These are phyloP conservation scores for Leucania comma DNA, from an alignment of 2,888 invertebrate species.

Conservation along the genomic window DNA sequence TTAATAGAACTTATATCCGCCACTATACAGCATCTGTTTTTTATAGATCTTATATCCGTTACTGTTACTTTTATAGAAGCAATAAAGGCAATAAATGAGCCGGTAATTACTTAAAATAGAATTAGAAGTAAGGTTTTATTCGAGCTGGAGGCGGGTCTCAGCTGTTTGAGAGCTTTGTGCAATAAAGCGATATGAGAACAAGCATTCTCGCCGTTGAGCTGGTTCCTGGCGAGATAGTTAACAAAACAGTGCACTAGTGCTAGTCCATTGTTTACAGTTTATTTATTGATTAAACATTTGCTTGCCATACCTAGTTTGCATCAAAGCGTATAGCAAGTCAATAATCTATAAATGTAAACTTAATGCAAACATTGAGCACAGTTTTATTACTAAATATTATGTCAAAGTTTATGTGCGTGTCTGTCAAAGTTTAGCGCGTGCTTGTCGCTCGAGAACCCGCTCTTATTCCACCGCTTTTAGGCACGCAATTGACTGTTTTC, in stretches of 20 bases:
- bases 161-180: constrained; percentile 71
- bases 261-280: constrained; percentile 5
- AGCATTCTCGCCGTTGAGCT: constrained; percentile 48
- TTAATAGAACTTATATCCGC: constrained; percentile 1
- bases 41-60: background rate
- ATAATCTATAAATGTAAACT: no score
- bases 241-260: constrained; percentile 10
- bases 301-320: background rate
- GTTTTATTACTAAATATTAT: no score
- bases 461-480: no score
- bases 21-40: constrained; percentile 24
- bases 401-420: no score
- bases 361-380: no score
- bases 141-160: constrained; percentile 62
- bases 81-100: constrained; percentile 35
- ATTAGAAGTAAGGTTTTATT: constrained; percentile 54
- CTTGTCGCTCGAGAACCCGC: no score
- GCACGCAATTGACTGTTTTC: no score
- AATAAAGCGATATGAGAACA: constrained; percentile 71
- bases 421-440: no score
- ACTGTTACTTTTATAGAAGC: constrained; percentile 23
- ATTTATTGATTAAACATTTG: background rate
- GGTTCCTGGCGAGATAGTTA: constrained; percentile 26
- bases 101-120: constrained; percentile 42
- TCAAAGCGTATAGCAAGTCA: no score